Evolutionary conservation across 2,113 vertebrate species (phyloP), one percentile per base, ranked within the genome.

Genomic region (Ictidomys tridecemlineatus): DNA sequence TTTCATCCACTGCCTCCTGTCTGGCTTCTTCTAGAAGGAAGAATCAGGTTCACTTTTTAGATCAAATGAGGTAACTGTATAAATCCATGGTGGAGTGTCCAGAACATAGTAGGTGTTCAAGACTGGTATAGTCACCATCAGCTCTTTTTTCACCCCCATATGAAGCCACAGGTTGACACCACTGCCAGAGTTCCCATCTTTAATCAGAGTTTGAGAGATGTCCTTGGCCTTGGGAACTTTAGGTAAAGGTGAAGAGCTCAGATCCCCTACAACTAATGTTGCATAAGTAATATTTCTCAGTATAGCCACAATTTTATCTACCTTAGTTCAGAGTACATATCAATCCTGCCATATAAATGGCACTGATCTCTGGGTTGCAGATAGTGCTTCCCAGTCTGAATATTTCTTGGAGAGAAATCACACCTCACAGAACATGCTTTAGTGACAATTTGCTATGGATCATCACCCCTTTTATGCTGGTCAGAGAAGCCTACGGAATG

Each of bases 401-500:
- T 24, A 56, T n/a, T 85, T 96, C 45, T 92, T 22, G 26, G 74
- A 73, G 37, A 87, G 85, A 97, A 95, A 96, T 83, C 67, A 72
- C 77, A 97, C 77, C 94, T 96, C 94, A 80, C 0, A 89, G 87
- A 88, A 95, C 56, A 84, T 56, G 78, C 56, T 39, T 96, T 34
- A 85, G 96, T 89, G 96, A 97, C 93, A 97, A 96, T 94, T 94
- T 97, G 89, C 85, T 91, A 53, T 91, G 96, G 94, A 93, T 95
- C 85, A 94, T 97, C 93, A 94, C 97, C 70, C 87, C 65, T 79
- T 85, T 87, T 61, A 18, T 86, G 88, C 82, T 61, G 69, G 39
- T 91, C 82, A 94, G 93, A 91, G 87, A 76, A 96, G 85, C 63
- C 58, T 42, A 89, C 91, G 51, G 95, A 96, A 95, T 94, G 77